A percentile compares a stretch with the other conserved stretches of the same genome.
Evolutionary conservation across 2,797 vertebrate genomes (phyloP).

Genomic region (Rhadinocentrus ornatus): DNA sequence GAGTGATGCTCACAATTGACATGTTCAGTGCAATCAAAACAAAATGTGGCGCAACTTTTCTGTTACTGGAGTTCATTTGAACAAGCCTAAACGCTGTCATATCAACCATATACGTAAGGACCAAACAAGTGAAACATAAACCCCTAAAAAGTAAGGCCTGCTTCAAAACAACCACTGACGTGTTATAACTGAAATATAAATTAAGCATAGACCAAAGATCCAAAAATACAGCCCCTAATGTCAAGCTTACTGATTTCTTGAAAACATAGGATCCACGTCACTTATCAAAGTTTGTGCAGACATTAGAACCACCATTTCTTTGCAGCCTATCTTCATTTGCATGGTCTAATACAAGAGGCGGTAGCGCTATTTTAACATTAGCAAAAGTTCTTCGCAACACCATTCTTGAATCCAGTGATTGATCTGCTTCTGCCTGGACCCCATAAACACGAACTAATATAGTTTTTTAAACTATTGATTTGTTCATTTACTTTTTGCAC

Average conservation of each 20-base stretch:
- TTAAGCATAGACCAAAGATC: neutral
- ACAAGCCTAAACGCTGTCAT: neutral
- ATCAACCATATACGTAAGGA: neutral
- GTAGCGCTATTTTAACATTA: neutral
- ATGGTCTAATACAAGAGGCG: neutral
- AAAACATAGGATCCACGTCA: neutral
- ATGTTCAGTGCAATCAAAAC: neutral
- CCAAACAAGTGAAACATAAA: neutral
- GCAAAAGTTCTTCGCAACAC: neutral
- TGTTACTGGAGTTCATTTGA: neutral
- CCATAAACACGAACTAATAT: too few species aligned
- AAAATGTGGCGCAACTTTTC: neutral
- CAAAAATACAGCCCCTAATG: neutral
- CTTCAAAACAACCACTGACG: neutral
- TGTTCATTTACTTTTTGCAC: neutral
- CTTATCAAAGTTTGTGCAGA: neutral
- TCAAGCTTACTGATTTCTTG: neutral
- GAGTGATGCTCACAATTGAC: neutral
- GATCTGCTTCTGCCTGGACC: too few species aligned
- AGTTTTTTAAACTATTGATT: neutral
- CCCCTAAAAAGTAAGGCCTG: neutral
- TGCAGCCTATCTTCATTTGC: neutral
- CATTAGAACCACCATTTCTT: neutral
- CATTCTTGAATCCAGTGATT: too few species aligned
- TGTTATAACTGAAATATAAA: neutral